Evolutionary conservation across 2,888 invertebrate genomes (phyloP).

Genomic region (Eledone cirrhosa): DNA sequence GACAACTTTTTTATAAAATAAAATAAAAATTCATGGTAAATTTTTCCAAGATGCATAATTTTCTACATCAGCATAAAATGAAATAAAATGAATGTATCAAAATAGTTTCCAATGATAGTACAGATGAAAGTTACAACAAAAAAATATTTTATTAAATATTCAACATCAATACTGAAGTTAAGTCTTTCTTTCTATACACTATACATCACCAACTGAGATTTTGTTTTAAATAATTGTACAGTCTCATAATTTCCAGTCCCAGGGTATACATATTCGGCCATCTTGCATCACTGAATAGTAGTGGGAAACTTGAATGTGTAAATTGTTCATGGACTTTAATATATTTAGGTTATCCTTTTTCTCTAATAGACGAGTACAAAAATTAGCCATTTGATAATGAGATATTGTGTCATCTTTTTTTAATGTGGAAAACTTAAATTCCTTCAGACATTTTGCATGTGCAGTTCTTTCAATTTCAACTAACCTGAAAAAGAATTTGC

Average conservation of each 20-base stretch:
- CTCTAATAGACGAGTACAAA: constrained; percentile 78
- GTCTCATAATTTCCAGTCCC: constrained; percentile 76
- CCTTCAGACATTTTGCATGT: constrained; percentile 71
- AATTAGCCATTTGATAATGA: constrained; percentile 87
- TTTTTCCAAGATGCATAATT: no score
- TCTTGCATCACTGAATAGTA: constrained; percentile 91
- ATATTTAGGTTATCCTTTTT: constrained; percentile 63
- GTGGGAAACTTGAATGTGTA: constrained; percentile 83
- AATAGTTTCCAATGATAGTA: no score
- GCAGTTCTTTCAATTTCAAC: constrained; percentile 78
- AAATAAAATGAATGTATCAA: no score
- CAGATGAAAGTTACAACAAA: no score
- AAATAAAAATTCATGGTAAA: no score
- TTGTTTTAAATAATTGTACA: no score
- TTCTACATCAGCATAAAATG: no score
- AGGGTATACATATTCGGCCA: constrained; percentile 90
- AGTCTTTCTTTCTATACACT: no score
- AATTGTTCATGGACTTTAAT: constrained; percentile 72
- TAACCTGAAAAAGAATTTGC: constrained; percentile 41
- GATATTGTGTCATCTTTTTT: constrained; percentile 91
- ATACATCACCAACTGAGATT: no score
- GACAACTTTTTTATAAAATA: no score
- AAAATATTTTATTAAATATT: no score
- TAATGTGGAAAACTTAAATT: constrained; percentile 78
- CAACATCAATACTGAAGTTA: no score